Evolutionary conservation across 1,140 invertebrate genomes (phyloP).

Genomic region (Caenorhabditis remanei): DNA sequence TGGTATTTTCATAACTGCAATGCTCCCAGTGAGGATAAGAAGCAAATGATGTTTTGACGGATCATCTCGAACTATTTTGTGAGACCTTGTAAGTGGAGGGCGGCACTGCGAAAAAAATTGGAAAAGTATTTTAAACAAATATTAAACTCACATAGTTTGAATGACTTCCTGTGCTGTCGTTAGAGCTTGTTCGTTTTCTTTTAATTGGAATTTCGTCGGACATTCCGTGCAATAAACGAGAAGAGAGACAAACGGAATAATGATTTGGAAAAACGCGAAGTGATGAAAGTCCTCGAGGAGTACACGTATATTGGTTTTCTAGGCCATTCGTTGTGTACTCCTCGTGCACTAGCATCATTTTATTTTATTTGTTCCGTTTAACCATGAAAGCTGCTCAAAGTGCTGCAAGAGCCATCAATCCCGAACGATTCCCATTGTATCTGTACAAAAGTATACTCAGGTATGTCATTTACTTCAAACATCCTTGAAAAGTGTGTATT

Average conservation of each 20-base stretch:
- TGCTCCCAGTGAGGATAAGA: slow-evolving; percentile 90
- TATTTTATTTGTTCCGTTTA: not conserved
- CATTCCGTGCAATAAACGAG: not conserved
- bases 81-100: slow-evolving; percentile 44
- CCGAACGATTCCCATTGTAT: slow-evolving; percentile 12
- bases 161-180: no score
- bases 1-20: slow-evolving; percentile 89
- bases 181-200: not conserved
- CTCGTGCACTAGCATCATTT: not conserved
- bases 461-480: not conserved
- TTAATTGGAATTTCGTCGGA: not conserved
- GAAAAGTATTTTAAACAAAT: not conserved
- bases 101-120: not conserved
- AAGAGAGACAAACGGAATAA: no score
- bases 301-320: not conserved
- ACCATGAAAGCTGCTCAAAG: slow-evolving; percentile 21
- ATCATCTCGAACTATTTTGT: slow-evolving; percentile 54
- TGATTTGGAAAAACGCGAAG: no score
- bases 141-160: not conserved
- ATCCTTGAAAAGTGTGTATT: not conserved
- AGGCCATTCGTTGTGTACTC: not conserved
- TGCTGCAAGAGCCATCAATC: slow-evolving; percentile 35
- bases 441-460: slow-evolving; percentile 52
- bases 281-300: slow-evolving; percentile 9
- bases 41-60: slow-evolving; percentile 81